A percentile compares a stretch with the other conserved stretches of the same genome.
Evolutionary conservation across 1,140 invertebrate species (phyloP).

Genomic region (Cyclina sinensis): DNA sequence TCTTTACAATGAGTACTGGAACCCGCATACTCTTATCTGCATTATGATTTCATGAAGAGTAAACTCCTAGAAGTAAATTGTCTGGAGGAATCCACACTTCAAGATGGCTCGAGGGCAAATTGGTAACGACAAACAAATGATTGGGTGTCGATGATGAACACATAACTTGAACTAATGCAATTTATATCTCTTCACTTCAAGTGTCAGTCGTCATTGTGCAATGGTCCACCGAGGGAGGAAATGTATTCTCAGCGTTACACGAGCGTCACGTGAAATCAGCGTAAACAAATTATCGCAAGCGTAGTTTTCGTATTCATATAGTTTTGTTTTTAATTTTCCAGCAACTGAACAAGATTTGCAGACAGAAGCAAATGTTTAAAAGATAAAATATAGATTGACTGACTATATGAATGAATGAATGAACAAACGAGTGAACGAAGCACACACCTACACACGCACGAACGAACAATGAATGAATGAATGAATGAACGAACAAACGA

Average conservation of each 20-base stretch:
- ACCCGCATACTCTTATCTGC: no score
- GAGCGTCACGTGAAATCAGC: not conserved
- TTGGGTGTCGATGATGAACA: constrained; percentile 40
- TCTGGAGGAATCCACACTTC: not conserved
- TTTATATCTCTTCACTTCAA: constrained; percentile 9
- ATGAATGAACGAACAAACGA: no score
- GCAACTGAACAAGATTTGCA: no score
- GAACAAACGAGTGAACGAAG: no score
- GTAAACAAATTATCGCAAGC: not conserved
- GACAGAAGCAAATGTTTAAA: no score
- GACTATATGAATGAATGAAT: no score
- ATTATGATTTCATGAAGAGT: not conserved
- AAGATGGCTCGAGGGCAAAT: not conserved
- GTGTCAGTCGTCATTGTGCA: constrained; percentile 2
- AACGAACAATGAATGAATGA: no score
- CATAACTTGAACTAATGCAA: constrained; percentile 31
- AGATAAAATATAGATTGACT: no score
- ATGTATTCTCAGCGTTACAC: not conserved
- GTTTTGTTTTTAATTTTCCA: no score
- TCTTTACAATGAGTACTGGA: no score
- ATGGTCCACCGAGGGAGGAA: not conserved
- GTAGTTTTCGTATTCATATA: no score
- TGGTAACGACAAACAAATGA: constrained; percentile 54
- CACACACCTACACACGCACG: no score
- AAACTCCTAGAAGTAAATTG: constrained; percentile 13